These are phyloP conservation scores for Hypercompe scribonia DNA, from an alignment of 2,888 invertebrate species.

Conservation along the genomic window DNA sequence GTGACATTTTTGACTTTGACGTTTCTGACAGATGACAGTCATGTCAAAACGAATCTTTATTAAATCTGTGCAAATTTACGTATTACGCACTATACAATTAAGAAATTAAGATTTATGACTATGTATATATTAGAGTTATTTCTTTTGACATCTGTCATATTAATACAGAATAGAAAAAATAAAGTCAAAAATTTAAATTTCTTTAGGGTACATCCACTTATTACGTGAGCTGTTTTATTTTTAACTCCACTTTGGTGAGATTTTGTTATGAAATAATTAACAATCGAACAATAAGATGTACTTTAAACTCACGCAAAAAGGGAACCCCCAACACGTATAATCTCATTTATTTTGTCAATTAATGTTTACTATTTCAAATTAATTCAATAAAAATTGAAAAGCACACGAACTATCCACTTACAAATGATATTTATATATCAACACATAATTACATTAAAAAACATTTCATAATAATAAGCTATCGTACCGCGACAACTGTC, in stretches of 20 bases:
- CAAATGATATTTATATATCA: conserved; percentile 13
- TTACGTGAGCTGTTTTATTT: neutral
- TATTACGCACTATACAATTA: too few species aligned
- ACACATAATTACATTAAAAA: conserved; percentile 4
- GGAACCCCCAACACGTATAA: too few species aligned
- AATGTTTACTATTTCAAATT: neutral
- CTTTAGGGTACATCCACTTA: neutral
- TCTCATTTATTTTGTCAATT: neutral
- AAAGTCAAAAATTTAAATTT: too few species aligned
- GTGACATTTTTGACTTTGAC: too few species aligned
- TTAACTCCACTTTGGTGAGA: neutral
- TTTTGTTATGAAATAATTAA: too few species aligned
- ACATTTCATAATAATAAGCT: neutral
- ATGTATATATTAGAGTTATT: too few species aligned
- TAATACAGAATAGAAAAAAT: neutral
- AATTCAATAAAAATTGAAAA: neutral
- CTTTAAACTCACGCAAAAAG: too few species aligned
- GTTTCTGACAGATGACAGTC: neutral
- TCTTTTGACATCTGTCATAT: too few species aligned
- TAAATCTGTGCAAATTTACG: too few species aligned
- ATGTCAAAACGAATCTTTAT: neutral
- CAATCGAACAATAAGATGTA: too few species aligned
- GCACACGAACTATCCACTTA: neutral
- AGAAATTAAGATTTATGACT: too few species aligned
- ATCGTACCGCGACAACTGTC: neutral